phyloP scores from a whole-genome alignment of 2,797 vertebrate species.

The Oreonectes daqikongensis region DNA sequence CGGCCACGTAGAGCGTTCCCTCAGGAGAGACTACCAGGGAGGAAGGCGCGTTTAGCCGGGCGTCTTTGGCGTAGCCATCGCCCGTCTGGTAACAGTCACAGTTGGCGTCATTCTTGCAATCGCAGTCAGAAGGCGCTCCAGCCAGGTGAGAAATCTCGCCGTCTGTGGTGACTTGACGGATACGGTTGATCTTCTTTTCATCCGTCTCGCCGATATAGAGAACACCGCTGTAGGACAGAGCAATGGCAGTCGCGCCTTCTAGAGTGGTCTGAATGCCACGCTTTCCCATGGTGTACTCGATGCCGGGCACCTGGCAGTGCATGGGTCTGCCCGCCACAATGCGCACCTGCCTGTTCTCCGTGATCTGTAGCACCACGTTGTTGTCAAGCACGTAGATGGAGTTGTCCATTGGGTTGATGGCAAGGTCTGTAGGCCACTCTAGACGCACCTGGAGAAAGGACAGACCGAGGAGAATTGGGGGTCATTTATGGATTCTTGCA shows the following conservation, averaged over 20 bases:
- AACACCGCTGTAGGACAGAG: slow-evolving; percentile 92
- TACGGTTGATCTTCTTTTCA: slow-evolving; percentile 96
- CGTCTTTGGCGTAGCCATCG: slow-evolving; percentile 95
- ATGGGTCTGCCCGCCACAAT: slow-evolving; percentile 95
- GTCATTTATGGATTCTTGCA: slow-evolving; percentile 27
- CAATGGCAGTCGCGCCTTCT: slow-evolving; percentile 92
- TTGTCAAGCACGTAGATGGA: slow-evolving; percentile 98
- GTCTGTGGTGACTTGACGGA: slow-evolving; percentile 94
- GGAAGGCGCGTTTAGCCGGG: slow-evolving; percentile 90
- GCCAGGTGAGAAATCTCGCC: slow-evolving; percentile 96
- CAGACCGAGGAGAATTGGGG: slow-evolving; percentile 16
- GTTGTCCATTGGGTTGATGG: slow-evolving; percentile 99
- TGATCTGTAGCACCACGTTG: slow-evolving; percentile 97
- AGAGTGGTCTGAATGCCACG: slow-evolving; percentile 92
- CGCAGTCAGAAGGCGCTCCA: slow-evolving; percentile 90
- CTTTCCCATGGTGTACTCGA: slow-evolving; percentile 90
- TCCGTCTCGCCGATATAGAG: slow-evolving; percentile 96
- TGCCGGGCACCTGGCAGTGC: slow-evolving; percentile 96
- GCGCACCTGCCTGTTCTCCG: slow-evolving; percentile 92
- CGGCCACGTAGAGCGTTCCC: slow-evolving; percentile 92
- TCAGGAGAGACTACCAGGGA: slow-evolving; percentile 95
- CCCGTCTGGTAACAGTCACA: slow-evolving; percentile 97
- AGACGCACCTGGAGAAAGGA: slow-evolving; percentile 84
- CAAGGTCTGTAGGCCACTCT: slow-evolving; percentile 97
- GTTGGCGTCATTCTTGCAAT: slow-evolving; percentile 98